phyloP scores from a whole-genome alignment of 1,140 invertebrate genomes.

The Carcinoscorpius rotundicauda region DNA sequence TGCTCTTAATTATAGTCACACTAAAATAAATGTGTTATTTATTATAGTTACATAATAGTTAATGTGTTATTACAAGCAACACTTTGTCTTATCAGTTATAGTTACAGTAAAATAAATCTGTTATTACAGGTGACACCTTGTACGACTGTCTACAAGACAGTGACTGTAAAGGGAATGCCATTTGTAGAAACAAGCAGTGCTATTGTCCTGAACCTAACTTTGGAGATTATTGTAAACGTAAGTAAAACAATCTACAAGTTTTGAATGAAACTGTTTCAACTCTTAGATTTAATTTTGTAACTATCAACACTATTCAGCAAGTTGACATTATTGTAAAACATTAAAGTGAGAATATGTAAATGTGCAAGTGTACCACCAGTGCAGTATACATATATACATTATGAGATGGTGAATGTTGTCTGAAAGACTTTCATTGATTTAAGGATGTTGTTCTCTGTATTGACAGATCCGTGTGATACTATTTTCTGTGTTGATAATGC shows the following conservation, averaged over 20 bases:
- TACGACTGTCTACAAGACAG: not conserved
- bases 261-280: not conserved
- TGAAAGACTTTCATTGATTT: too few relatives aligned
- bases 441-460: not conserved
- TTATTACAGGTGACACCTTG: not conserved
- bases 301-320: not conserved
- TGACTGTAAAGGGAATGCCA: conserved; percentile 16
- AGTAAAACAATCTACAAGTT: conserved; percentile 4
- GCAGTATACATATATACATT: too few relatives aligned
- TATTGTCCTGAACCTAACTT: conserved; percentile 18
- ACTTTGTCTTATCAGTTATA: too few relatives aligned
- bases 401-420: too few relatives aligned
- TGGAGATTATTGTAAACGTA: conserved; percentile 20
- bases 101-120: not conserved
- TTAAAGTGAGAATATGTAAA: too few relatives aligned
- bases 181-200: conserved; percentile 16
- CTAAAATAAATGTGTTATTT: too few relatives aligned
- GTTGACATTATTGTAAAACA: too few relatives aligned
- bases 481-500: conserved; percentile 72
- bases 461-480: conserved; percentile 73
- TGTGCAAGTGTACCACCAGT: too few relatives aligned
- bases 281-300: conserved; percentile 1
- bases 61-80: too few relatives aligned
- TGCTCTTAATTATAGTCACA: too few relatives aligned
- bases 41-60: too few relatives aligned